Percentiles rank a stretch among this genome's conserved stretches.
These are phyloP conservation scores for Linnaemya vulpina DNA, from an alignment of 2,888 invertebrate genomes.

Conservation along the genomic window DNA sequence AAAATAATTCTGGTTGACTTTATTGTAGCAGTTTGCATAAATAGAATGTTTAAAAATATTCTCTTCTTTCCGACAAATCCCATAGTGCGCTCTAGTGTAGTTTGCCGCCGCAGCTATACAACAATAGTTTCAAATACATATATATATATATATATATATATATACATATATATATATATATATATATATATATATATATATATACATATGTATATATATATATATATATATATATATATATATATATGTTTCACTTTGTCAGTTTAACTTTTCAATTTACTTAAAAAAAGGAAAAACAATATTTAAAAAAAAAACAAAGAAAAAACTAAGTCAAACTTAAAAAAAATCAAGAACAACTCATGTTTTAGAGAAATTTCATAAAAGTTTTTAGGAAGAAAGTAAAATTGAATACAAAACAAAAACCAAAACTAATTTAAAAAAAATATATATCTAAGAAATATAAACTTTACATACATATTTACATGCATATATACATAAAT, in stretches of 20 bases:
- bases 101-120: too few relatives aligned
- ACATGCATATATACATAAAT: conserved; percentile 66
- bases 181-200: too few relatives aligned
- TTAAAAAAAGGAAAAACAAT: conserved; percentile 78
- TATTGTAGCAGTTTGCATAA: too few relatives aligned
- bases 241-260: conserved; percentile 11
- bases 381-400: conserved; percentile 27
- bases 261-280: conserved; percentile 74
- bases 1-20: too few relatives aligned
- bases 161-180: too few relatives aligned
- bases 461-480: conserved; percentile 66
- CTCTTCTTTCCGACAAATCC: too few relatives aligned
- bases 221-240: too few relatives aligned
- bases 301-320: conserved; percentile 7
- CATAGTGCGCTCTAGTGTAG: too few relatives aligned
- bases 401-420: conserved; percentile 36
- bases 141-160: too few relatives aligned
- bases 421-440: neutral
- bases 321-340: conserved; percentile 50
- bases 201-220: too few relatives aligned
- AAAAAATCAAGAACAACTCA: conserved; percentile 19
- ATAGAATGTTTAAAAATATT: too few relatives aligned
- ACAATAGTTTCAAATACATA: too few relatives aligned
- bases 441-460: conserved; percentile 37
- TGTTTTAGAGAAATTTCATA: conserved; percentile 26